These are phyloP conservation scores for Patella depressa DNA, from an alignment of 2,888 invertebrate genomes.

Conservation along the genomic window DNA sequence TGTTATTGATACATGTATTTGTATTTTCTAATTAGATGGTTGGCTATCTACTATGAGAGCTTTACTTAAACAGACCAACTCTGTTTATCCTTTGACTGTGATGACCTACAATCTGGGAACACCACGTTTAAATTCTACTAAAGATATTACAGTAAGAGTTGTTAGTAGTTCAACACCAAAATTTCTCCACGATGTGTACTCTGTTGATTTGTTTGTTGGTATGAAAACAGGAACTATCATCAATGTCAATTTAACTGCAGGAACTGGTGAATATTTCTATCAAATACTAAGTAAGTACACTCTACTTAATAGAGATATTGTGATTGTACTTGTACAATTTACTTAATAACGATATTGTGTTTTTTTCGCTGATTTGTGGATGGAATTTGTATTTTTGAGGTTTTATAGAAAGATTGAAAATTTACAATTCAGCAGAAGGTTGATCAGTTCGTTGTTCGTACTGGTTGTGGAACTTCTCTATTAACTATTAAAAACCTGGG, in stretches of 20 bases:
- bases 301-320: not conserved
- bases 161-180: conserved; percentile 59
- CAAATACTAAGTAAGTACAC: conserved; percentile 47
- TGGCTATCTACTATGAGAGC: not conserved
- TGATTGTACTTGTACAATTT: too few relatives aligned
- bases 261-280: conserved; percentile 58
- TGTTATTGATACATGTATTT: too few relatives aligned
- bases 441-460: too few relatives aligned
- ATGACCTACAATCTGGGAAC: conserved; percentile 38
- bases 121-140: conserved; percentile 24
- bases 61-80: not conserved
- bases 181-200: conserved; percentile 57
- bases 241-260: conserved; percentile 56
- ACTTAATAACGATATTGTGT: too few relatives aligned
- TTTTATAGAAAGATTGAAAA: too few relatives aligned
- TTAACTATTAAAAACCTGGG: too few relatives aligned
- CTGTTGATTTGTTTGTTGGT: conserved; percentile 54
- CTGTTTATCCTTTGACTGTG: conserved; percentile 34
- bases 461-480: too few relatives aligned
- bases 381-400: too few relatives aligned
- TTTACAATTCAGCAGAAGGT: too few relatives aligned
- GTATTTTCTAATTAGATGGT: not conserved
- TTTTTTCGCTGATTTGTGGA: too few relatives aligned
- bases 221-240: conserved; percentile 48
- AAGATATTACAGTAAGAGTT: conserved; percentile 56